phyloP scores from a whole-genome alignment of 2,113 vertebrate genomes.

The Bambusicola thoracicus region DNA sequence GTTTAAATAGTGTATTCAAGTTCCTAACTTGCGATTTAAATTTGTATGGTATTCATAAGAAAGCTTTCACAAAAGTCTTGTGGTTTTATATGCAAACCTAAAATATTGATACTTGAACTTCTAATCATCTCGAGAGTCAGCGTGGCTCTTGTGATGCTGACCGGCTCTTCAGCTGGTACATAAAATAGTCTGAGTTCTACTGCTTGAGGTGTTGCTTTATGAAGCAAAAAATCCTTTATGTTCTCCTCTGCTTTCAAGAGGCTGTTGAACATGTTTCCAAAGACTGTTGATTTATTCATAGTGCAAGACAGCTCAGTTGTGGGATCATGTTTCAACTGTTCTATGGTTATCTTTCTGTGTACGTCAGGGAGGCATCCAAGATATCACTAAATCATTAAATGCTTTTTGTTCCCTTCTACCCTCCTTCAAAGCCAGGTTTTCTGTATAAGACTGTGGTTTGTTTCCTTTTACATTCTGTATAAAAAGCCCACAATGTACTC shows the following conservation, averaged over 20 bases:
- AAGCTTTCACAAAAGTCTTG: not conserved
- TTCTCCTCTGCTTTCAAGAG: not conserved
- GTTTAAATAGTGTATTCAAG: not conserved
- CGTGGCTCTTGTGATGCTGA: not conserved
- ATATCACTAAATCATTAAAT: not conserved
- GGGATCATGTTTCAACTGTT: not conserved
- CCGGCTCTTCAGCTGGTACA: not conserved
- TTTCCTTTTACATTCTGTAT: not conserved
- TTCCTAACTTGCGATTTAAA: not conserved
- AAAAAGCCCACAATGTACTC: not conserved
- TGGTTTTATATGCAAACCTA: not conserved
- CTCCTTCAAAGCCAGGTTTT: not conserved
- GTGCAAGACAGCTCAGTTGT: not conserved
- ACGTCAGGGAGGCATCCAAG: not conserved
- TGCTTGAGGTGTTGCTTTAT: not conserved
- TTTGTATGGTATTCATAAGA: not conserved
- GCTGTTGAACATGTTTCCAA: not conserved
- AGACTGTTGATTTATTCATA: not conserved
- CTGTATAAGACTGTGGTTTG: not conserved
- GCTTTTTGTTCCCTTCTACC: not conserved
- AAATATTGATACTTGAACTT: not conserved
- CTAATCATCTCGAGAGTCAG: not conserved
- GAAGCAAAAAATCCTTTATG: not conserved
- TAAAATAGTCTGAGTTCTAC: not conserved
- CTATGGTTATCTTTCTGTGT: not conserved